phyloP scores from a whole-genome alignment of 2,797 vertebrate species.

The Brachyalestes nurse region DNA sequence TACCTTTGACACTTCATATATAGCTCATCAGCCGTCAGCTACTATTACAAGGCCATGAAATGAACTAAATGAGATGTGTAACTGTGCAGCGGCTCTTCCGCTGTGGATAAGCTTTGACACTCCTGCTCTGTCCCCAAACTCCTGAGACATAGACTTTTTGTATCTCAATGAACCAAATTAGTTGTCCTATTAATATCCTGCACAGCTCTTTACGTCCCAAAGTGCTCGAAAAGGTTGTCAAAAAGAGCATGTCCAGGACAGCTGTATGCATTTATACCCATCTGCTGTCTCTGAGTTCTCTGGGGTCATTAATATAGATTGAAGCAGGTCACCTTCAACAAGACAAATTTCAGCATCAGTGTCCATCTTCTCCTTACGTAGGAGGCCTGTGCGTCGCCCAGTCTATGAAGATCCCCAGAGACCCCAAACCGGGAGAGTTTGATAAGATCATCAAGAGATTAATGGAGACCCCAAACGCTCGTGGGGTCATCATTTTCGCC shows the following conservation, averaged over 20 bases:
- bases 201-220: slow-evolving; percentile 39
- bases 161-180: slow-evolving; percentile 43
- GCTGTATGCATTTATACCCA: slow-evolving; percentile 51
- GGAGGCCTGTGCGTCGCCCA: slow-evolving; percentile 91
- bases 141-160: slow-evolving; percentile 4
- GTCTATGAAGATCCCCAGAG: slow-evolving; percentile 92
- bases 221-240: slow-evolving; percentile 22
- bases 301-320: slow-evolving; percentile 61
- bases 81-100: neutral
- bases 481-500: slow-evolving; percentile 91
- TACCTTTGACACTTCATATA: neutral
- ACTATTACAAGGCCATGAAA: slow-evolving; percentile 11
- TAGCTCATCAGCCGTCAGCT: neutral
- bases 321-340: slow-evolving; percentile 31
- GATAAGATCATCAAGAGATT: slow-evolving; percentile 86
- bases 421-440: slow-evolving; percentile 86
- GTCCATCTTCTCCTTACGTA: slow-evolving; percentile 61
- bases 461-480: slow-evolving; percentile 89
- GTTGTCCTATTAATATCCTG: slow-evolving; percentile 48
- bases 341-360: slow-evolving; percentile 53
- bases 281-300: slow-evolving; percentile 47
- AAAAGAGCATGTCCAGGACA: slow-evolving; percentile 39
- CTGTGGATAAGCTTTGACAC: slow-evolving; percentile 5
- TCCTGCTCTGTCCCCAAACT: slow-evolving; percentile 2
- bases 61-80: neutral